A percentile compares a stretch with the other conserved stretches of the same genome.
Conservation (phyloP, 2,888 invertebrate species). For the Yponomeuta malinellus region DNA sequence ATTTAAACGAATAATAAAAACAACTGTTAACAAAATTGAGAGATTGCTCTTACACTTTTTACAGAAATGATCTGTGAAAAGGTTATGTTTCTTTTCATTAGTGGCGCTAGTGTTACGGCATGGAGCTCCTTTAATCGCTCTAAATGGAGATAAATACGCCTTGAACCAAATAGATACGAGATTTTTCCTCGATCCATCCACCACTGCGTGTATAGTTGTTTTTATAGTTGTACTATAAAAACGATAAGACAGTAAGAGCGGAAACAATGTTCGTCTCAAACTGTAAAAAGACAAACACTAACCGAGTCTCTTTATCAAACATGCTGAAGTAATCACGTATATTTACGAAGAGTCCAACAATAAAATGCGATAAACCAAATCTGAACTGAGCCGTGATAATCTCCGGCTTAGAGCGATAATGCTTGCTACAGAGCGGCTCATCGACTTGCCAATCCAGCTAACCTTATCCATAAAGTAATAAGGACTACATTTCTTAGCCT, state of each 20-base stretch:
- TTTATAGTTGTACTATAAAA: too few species aligned
- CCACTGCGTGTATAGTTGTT: too few species aligned
- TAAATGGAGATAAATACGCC: neutral
- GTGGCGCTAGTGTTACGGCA: neutral
- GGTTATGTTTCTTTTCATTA: too few species aligned
- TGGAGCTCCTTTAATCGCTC: neutral
- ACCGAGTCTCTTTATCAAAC: neutral
- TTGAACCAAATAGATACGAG: neutral
- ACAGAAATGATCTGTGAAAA: too few species aligned
- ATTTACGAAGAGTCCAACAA: slow-evolving; percentile 40
- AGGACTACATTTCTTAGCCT: neutral
- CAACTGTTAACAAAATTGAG: too few species aligned
- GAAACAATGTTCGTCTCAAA: neutral
- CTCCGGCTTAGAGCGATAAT: slow-evolving; percentile 36
- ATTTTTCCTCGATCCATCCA: too few species aligned
- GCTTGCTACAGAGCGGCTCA: slow-evolving; percentile 26
- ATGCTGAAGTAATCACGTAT: neutral
- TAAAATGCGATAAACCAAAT: slow-evolving; percentile 53
- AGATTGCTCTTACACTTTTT: too few species aligned
- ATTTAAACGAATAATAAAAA: too few species aligned
- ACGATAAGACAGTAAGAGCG: too few species aligned
- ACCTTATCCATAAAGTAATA: neutral
- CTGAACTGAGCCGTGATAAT: slow-evolving; percentile 35
- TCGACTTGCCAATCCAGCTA: neutral
- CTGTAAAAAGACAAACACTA: neutral